Evolutionary conservation across 1,140 invertebrate genomes (phyloP), one percentile per base, ranked within the genome.

Genomic region (Neocloeon triangulifer): DNA sequence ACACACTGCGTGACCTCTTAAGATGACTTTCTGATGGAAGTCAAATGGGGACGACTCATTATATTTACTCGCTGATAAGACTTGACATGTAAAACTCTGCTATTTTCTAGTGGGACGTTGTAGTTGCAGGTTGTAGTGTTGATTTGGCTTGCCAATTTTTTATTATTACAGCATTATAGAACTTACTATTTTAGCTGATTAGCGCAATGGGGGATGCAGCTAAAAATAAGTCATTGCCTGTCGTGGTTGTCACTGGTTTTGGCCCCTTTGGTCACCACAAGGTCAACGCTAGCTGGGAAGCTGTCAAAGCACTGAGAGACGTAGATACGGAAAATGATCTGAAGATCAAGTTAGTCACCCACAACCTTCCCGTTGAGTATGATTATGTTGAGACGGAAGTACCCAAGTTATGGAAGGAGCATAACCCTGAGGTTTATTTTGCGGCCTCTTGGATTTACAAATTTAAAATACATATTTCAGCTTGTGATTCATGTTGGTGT

Each of bases 271-370:
- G 53, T 17, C 44, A 47, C 8, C 66, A 80, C 42, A 46, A 46
- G 15, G 50, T 75, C 7, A 82, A 82, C 47, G 67, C 76, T 1
- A 81, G 76, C 45, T 80, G 75, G 74, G 64, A 73, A 44, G 65
- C 69, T 13, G 75, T 77, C 0, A 66, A 68, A 44, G 43, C 64
- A 33, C 47, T 74, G 35, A 53, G 57, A 18, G 42, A 47, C 22
- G 19, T 46, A 9, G 46, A 45, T 1, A 34, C 55, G 13, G 39
- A 50, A 4, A 39, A 48, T 13, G 39, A 56, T 25, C 39, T 50
- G 4, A 53, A 52, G 8, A 48, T 68, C 12, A 56, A 65, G 37
- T 42, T 78, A 16, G 50, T 73, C 14, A 50, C 51, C 17, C 37
- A 63, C 34, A 59, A 74, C 50, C 56, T 76, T 38, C 66, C 69